Percentiles rank a stretch among this genome's conserved stretches.
These are phyloP conservation scores for Prunella fulvescens DNA, from an alignment of 2,113 vertebrate genomes.

Conservation along the genomic window DNA sequence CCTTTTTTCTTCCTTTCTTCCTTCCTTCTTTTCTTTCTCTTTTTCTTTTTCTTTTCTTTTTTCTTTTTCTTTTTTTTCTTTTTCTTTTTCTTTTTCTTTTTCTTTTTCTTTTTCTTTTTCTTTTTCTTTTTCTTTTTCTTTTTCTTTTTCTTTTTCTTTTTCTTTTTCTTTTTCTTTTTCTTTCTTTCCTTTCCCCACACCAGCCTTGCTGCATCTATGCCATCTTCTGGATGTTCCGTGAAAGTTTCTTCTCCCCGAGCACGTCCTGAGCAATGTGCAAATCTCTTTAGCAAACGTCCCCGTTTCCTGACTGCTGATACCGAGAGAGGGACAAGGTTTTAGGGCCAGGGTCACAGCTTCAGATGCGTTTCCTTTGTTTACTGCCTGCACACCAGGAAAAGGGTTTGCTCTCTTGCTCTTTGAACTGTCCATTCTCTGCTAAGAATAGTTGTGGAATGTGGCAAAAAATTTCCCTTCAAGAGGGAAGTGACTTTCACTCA, in stretches of 20 bases:
- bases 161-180: rapidly evolving
- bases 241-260: not conserved
- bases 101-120: rapidly evolving
- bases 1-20: not conserved
- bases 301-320: not conserved
- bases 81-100: not conserved
- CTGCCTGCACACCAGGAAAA: not conserved
- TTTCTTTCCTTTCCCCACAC: not conserved
- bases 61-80: no score
- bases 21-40: no score
- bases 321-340: not conserved
- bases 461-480: not conserved
- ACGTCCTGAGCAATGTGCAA: not conserved
- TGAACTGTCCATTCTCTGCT: not conserved
- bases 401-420: not conserved
- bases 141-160: rapidly evolving
- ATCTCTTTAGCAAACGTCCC: not conserved
- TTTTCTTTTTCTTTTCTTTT: no score
- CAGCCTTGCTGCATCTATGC: conserved; percentile 7
- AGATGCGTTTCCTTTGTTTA: not conserved
- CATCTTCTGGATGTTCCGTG: conserved; percentile 55
- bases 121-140: rapidly evolving
- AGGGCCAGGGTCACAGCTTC: not conserved
- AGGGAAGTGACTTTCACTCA: not conserved
- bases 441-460: not conserved